Percentiles rank a stretch among this genome's conserved stretches.
phyloP scores from a whole-genome alignment of 2,113 vertebrate genomes.

The Scopus umbretta region DNA sequence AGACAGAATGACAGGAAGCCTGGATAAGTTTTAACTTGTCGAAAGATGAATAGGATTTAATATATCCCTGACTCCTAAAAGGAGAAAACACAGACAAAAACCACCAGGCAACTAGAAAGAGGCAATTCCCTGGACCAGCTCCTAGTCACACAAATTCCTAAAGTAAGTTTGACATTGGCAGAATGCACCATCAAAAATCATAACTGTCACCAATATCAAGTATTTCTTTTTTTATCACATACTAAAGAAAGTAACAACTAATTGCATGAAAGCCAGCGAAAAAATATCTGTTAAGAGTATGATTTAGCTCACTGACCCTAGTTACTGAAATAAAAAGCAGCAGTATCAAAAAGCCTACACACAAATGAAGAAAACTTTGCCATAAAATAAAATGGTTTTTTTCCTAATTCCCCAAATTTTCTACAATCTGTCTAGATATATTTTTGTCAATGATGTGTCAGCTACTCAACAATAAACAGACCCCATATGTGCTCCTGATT shows the following conservation, averaged over 20 bases:
- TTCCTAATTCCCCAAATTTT: background rate
- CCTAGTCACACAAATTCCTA: background rate
- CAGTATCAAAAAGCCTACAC: background rate
- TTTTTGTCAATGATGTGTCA: background rate
- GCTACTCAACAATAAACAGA: background rate
- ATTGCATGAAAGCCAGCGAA: background rate
- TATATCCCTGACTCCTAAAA: background rate
- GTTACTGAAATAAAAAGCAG: background rate
- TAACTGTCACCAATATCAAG: background rate
- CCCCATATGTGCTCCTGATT: background rate
- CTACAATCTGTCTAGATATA: background rate
- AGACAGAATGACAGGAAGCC: background rate
- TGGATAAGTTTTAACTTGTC: slow-evolving; percentile 7
- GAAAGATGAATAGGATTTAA: slow-evolving; percentile 1
- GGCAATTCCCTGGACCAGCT: background rate
- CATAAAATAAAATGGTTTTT: background rate
- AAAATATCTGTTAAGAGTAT: background rate
- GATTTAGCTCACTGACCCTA: background rate
- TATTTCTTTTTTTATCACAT: background rate
- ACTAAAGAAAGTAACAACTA: background rate
- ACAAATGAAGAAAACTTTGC: background rate
- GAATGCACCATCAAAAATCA: background rate
- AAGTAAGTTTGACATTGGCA: background rate
- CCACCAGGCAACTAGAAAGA: background rate
- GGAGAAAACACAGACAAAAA: background rate